Conservation (phyloP, 2,113 vertebrate species). For the Oncorhynchus masou region DNA sequence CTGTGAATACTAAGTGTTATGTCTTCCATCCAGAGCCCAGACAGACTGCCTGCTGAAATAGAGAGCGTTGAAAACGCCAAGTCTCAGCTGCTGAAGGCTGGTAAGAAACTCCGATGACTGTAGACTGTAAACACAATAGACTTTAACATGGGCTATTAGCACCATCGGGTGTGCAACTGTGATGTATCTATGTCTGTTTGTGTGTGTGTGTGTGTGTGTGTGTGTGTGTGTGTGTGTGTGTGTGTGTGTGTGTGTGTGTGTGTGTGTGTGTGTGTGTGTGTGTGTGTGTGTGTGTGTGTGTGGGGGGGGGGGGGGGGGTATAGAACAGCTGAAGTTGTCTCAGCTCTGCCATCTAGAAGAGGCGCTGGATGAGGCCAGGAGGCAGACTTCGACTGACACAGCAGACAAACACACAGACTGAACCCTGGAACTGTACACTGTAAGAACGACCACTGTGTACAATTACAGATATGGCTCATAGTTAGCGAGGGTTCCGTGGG, state of each 20-base stretch:
- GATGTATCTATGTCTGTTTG: constrained; percentile 4
- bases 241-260: too few relatives aligned
- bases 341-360: constrained; percentile 51
- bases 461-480: too few relatives aligned
- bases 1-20: not conserved
- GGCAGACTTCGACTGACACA: constrained; percentile 12
- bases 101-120: constrained; percentile 35
- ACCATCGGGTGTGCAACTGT: not conserved
- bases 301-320: not conserved
- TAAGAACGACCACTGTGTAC: too few relatives aligned
- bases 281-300: too few relatives aligned
- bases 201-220: too few relatives aligned
- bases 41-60: constrained; percentile 64
- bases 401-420: too few relatives aligned
- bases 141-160: not conserved
- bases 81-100: constrained; percentile 60
- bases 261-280: not conserved
- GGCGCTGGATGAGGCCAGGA: constrained; percentile 38
- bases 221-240: not conserved
- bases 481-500: too few relatives aligned
- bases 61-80: constrained; percentile 50
- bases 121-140: not conserved
- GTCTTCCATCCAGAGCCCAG: constrained; percentile 42
- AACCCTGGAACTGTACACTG: too few relatives aligned
- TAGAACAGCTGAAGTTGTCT: constrained; percentile 65